A percentile compares a stretch with the other conserved stretches of the same genome.
These are phyloP conservation scores for Lasioglossum vierecki DNA, from an alignment of 2,888 invertebrate species.

Conservation along the genomic window DNA sequence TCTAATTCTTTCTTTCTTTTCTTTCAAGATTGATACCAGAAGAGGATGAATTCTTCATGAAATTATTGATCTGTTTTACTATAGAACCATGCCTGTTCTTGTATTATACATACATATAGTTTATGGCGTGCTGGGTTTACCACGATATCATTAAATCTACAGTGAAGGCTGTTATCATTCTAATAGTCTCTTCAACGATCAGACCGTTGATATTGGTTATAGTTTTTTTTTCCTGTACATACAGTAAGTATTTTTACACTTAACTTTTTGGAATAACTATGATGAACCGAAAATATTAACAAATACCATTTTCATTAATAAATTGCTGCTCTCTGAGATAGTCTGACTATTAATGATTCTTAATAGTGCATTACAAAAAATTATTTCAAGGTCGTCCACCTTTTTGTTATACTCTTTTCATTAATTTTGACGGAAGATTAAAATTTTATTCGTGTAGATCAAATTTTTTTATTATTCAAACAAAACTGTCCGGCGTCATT, in stretches of 20 bases:
- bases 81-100: slow-evolving; percentile 16
- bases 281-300: background rate
- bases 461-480: no score
- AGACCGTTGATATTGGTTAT: slow-evolving; percentile 44
- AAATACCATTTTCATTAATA: background rate
- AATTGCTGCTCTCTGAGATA: background rate
- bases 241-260: background rate
- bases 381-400: background rate
- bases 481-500: no score
- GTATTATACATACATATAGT: slow-evolving; percentile 28
- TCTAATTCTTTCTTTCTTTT: no score
- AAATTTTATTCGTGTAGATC: no score
- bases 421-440: background rate
- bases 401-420: background rate
- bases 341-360: background rate
- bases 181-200: slow-evolving; percentile 39
- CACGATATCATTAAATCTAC: slow-evolving; percentile 34
- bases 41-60: background rate
- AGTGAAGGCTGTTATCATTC: slow-evolving; percentile 34
- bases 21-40: background rate
- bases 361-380: background rate
- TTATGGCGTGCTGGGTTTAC: slow-evolving; percentile 35
- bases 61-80: slow-evolving; percentile 23
- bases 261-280: background rate
- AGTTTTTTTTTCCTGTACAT: slow-evolving; percentile 36